Percentiles rank a stretch among this genome's conserved stretches.
Evolutionary conservation across 2,888 invertebrate genomes (phyloP).

Genomic region (Pyrgus malvae): DNA sequence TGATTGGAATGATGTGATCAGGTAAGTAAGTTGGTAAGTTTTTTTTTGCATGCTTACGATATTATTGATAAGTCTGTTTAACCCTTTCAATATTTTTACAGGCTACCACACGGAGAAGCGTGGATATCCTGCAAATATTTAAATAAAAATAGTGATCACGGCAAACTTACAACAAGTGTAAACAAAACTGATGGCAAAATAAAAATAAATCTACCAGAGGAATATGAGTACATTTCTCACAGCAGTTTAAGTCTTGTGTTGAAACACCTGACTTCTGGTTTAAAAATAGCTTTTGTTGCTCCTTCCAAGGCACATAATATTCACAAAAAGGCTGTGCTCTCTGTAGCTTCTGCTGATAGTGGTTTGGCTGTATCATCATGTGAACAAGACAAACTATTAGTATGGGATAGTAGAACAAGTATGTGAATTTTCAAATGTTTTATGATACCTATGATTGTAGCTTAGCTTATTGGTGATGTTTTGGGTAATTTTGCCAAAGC

Average conservation of each 20-base stretch:
- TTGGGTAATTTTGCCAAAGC: no score
- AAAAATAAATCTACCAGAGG: conserved; percentile 61
- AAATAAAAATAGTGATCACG: conserved; percentile 64
- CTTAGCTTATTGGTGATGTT: no score
- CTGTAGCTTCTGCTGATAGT: conserved; percentile 82
- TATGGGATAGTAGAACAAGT: conserved; percentile 85
- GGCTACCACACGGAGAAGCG: conserved; percentile 66
- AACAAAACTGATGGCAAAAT: conserved; percentile 62
- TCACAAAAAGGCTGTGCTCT: conserved; percentile 75
- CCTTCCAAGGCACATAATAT: conserved; percentile 72
- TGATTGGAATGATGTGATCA: conserved; percentile 79
- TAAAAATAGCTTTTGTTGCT: conserved; percentile 75
- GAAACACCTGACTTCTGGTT: conserved; percentile 63
- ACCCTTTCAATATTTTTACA: no score
- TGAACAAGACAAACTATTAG: conserved; percentile 78
- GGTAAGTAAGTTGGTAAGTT: conserved; percentile 52
- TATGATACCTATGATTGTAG: no score
- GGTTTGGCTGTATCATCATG: conserved; percentile 84
- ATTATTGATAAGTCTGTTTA: no score
- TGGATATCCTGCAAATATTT: conserved; percentile 78
- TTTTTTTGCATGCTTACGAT: no score
- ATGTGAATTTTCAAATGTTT: conserved; percentile 48
- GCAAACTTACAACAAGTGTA: conserved; percentile 58
- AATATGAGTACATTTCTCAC: conserved; percentile 66
- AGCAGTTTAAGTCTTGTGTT: conserved; percentile 65